Base-by-base conservation (phyloP, 1,140 invertebrate genomes). In the Orussus abietinus region DNA sequence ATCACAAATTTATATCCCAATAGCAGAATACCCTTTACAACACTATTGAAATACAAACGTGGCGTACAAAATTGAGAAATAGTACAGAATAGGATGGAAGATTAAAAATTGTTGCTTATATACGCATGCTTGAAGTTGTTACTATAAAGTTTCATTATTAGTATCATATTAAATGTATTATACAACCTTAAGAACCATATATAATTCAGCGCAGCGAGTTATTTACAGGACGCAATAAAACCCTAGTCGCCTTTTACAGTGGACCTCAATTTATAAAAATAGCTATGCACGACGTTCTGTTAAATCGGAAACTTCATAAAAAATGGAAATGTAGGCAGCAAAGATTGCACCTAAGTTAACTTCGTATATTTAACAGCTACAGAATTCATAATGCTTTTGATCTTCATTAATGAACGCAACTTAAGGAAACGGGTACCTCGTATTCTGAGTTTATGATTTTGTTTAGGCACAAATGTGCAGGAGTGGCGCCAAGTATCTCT, bases 221-320 rank as follows among this genome's bases (percentile, higher is more conserved):
- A 59, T 56, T 57, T 56, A 38, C 51, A 64, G 58, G 59, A 69
- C 62, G 62, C 63, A 66, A 66, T 49, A 47, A 57, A 53, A 64
- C 34, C 59, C 46, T 53, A 59, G 61, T 69, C 66, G 59, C 66
- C 59, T 57, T n/a, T 55, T 51, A 47, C 56, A 62, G 55, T 47
- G 50, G 56, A 54, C 47, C 50, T 46, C 44, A 57, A 61, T 42
- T 62, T 61, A 60, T 50, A 62, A 64, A 65, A 62, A 59, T 64
- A 63, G 51, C 54, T 62, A 53, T 53, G 53, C 59, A 47, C 51
- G 52, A 55, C 51, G 54, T 48, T 38, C 34, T 53, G 49, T 54
- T 44, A 55, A 52, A 49, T 42, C 18, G 54, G 46, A 32, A 45
- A 40, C 38, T 28, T 55, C 38, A 10, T 6, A 25, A 17, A 11